phyloP scores from a whole-genome alignment of 2,113 vertebrate genomes.

The Prietella phreatophila region DNA sequence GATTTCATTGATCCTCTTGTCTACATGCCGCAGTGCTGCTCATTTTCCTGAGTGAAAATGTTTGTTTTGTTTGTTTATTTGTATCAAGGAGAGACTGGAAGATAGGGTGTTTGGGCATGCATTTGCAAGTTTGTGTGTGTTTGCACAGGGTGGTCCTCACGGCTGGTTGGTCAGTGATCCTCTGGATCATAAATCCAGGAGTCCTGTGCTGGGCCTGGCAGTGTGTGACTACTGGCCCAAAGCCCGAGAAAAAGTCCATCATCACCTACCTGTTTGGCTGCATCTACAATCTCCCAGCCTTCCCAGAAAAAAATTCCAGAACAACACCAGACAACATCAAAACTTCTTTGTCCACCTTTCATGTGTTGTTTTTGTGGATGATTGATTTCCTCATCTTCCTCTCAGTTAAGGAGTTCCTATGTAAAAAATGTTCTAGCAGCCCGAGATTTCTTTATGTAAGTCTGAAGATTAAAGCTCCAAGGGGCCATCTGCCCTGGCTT shows the following conservation, averaged over 20 bases:
- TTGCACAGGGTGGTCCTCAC: conserved; percentile 72
- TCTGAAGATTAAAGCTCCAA: conserved; percentile 47
- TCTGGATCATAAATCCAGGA: conserved; percentile 71
- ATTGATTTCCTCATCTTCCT: neutral
- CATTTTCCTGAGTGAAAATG: neutral
- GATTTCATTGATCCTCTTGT: neutral
- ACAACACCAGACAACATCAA: neutral
- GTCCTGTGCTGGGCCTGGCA: conserved; percentile 62
- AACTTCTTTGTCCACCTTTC: neutral
- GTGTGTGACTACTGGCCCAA: conserved; percentile 37
- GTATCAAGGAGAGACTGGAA: too few species aligned
- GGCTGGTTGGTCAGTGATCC: conserved; percentile 72
- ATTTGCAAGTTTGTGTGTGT: conserved; percentile 14
- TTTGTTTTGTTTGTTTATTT: too few species aligned
- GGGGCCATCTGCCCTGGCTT: conserved; percentile 10
- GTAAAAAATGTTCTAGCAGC: neutral
- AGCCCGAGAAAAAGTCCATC: conserved; percentile 1
- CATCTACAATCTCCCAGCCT: neutral
- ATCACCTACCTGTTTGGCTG: neutral
- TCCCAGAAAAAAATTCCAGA: neutral
- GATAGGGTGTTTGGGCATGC: neutral
- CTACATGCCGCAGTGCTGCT: neutral
- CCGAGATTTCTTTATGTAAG: conserved; percentile 39
- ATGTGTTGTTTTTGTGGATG: neutral
- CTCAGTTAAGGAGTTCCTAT: neutral